Evolutionary conservation across 2,113 vertebrate species (phyloP).

Genomic region (Okapia johnstoni): DNA sequence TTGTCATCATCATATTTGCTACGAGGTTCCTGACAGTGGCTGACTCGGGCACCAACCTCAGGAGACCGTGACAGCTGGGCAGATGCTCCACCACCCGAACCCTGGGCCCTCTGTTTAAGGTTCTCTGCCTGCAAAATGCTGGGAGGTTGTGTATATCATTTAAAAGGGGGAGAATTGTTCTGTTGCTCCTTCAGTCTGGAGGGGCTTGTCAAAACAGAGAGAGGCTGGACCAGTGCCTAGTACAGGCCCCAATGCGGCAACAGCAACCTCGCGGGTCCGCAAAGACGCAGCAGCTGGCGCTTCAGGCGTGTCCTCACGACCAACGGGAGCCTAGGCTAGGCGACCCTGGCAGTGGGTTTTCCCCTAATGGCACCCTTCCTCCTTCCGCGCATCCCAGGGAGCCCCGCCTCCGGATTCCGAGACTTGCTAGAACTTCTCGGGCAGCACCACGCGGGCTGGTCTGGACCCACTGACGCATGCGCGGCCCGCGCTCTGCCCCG

Average conservation of each 20-base stretch:
- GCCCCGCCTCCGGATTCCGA: rapidly evolving
- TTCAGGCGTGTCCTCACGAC: no score
- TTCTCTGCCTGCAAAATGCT: background rate
- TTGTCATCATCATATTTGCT: background rate
- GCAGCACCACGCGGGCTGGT: background rate
- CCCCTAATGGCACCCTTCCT: rapidly evolving
- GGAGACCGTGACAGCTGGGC: rapidly evolving
- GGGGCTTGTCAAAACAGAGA: background rate
- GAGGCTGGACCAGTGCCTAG: rapidly evolving
- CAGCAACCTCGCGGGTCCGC: rapidly evolving
- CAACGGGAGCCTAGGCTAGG: no score
- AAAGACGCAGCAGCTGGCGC: background rate
- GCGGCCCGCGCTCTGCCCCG: rapidly evolving
- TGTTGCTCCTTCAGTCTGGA: background rate
- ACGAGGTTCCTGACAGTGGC: rapidly evolving
- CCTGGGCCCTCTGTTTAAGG: background rate
- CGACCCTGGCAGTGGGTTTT: background rate
- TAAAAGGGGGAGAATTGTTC: background rate
- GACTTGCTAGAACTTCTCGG: rapidly evolving
- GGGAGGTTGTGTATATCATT: background rate
- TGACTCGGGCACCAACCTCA: background rate
- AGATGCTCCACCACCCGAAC: background rate
- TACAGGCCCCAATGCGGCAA: background rate
- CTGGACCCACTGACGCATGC: background rate
- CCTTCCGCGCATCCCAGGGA: rapidly evolving